Percentiles rank a stretch among this genome's conserved stretches.
phyloP scores from a whole-genome alignment of 2,797 vertebrate species.

The Peromyscus melanophrys region DNA sequence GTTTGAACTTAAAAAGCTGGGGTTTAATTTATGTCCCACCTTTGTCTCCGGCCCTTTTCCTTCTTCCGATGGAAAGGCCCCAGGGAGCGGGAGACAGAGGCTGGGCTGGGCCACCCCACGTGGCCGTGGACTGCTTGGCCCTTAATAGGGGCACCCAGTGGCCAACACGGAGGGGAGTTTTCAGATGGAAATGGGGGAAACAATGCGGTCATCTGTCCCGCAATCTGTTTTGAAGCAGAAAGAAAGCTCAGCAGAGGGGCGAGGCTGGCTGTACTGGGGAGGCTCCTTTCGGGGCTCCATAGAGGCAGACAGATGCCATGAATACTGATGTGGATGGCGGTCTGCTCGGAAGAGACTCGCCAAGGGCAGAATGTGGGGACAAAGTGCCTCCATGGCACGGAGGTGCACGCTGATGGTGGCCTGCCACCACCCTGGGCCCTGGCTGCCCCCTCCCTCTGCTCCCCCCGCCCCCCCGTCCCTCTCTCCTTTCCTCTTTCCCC shows the following conservation, averaged over 20 bases:
- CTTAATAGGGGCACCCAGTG: slow-evolving; percentile 88
- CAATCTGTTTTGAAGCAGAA: slow-evolving; percentile 90
- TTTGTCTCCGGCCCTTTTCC: slow-evolving; percentile 88
- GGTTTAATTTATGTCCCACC: slow-evolving; percentile 90
- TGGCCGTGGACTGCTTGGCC: slow-evolving; percentile 87
- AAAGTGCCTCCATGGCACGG: neutral
- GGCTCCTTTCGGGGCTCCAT: slow-evolving; percentile 88
- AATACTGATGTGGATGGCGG: slow-evolving; percentile 87
- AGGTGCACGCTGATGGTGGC: neutral
- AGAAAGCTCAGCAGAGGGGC: slow-evolving; percentile 67
- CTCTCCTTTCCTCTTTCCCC: neutral
- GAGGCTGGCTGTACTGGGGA: slow-evolving; percentile 86
- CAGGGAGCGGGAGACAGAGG: slow-evolving; percentile 89
- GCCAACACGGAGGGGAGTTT: slow-evolving; percentile 89
- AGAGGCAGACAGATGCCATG: slow-evolving; percentile 90
- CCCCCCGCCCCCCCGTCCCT: neutral
- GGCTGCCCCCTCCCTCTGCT: neutral
- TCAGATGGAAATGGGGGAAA: slow-evolving; percentile 92
- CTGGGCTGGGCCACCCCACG: slow-evolving; percentile 89
- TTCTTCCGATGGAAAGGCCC: slow-evolving; percentile 81
- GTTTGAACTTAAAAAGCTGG: slow-evolving; percentile 90
- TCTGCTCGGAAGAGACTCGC: slow-evolving; percentile 70
- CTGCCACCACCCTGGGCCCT: neutral
- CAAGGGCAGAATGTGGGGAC: neutral
- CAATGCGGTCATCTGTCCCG: slow-evolving; percentile 92